These are phyloP conservation scores for Teleiodes luculella DNA, from an alignment of 2,888 invertebrate species.

Conservation along the genomic window DNA sequence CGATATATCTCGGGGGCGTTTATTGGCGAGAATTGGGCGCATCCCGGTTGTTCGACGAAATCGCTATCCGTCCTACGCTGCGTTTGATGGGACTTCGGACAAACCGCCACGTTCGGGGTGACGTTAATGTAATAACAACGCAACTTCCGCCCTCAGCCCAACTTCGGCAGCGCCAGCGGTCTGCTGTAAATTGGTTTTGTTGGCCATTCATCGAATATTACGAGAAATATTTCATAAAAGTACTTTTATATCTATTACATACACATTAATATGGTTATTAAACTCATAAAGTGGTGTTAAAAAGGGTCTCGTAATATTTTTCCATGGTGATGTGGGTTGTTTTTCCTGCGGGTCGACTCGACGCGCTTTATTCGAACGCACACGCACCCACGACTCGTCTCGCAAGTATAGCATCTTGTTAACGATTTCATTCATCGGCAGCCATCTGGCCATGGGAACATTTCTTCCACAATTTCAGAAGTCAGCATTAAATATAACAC, in stretches of 20 bases:
- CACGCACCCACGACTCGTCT: not conserved
- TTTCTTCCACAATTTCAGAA: not conserved
- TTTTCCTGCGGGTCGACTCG: too few species aligned
- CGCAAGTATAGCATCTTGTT: constrained; percentile 42
- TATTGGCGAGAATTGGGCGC: constrained; percentile 77
- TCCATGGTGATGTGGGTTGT: constrained; percentile 5
- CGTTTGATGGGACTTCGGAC: constrained; percentile 59
- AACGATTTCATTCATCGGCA: constrained; percentile 61
- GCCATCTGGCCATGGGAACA: constrained; percentile 58
- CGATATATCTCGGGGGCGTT: constrained; percentile 69
- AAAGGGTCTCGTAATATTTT: constrained; percentile 18
- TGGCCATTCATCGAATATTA: constrained; percentile 2
- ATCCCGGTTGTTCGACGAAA: constrained; percentile 74
- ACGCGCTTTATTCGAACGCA: too few species aligned
- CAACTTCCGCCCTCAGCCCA: constrained; percentile 41
- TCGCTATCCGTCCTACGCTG: constrained; percentile 70
- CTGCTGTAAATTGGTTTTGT: constrained; percentile 8
- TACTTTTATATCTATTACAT: too few species aligned
- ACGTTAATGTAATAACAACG: constrained; percentile 53
- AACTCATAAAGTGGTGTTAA: constrained; percentile 22
- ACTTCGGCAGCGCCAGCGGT: constrained; percentile 16
- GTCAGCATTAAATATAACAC: too few species aligned
- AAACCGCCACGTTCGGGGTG: constrained; percentile 50
- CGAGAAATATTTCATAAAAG: constrained; percentile 12
- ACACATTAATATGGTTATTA: constrained; percentile 19